Percentiles rank a stretch among this genome's conserved stretches.
Evolutionary conservation across 2,113 vertebrate genomes (phyloP).

Genomic region (Gila orcuttii): DNA sequence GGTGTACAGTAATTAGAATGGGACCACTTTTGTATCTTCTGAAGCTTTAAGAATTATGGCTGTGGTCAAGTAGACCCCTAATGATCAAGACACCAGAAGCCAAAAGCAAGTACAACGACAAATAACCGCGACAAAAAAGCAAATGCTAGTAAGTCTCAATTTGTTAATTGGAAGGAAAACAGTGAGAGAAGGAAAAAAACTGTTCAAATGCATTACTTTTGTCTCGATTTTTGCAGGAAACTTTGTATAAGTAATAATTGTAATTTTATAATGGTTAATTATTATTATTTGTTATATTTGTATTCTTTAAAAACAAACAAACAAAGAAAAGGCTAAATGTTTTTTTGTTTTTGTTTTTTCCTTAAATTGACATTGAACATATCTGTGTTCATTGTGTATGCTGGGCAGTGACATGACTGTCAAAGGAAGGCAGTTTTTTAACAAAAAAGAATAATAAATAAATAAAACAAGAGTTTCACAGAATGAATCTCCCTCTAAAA

Average conservation of each 20-base stretch:
- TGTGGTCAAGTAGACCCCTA: slow-evolving; percentile 15
- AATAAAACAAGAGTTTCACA: background rate
- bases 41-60: background rate
- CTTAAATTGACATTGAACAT: slow-evolving; percentile 50
- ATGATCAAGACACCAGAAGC: background rate
- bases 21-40: background rate
- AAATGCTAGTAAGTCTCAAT: background rate
- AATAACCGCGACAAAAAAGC: background rate
- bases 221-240: background rate
- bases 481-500: background rate
- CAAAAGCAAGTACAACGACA: background rate
- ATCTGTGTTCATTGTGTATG: slow-evolving; percentile 48
- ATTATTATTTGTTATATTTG: background rate
- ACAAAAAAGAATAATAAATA: too few species aligned
- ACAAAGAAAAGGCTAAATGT: background rate
- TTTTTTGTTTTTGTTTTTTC: background rate
- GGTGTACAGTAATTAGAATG: slow-evolving; percentile 37
- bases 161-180: background rate
- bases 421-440: slow-evolving; percentile 61
- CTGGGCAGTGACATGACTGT: slow-evolving; percentile 70
- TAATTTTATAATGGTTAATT: background rate
- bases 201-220: background rate
- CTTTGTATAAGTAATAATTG: background rate
- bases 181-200: background rate
- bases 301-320: background rate